Conservation (phyloP, 1,140 invertebrate genomes). For the Cotesia vestalis region DNA sequence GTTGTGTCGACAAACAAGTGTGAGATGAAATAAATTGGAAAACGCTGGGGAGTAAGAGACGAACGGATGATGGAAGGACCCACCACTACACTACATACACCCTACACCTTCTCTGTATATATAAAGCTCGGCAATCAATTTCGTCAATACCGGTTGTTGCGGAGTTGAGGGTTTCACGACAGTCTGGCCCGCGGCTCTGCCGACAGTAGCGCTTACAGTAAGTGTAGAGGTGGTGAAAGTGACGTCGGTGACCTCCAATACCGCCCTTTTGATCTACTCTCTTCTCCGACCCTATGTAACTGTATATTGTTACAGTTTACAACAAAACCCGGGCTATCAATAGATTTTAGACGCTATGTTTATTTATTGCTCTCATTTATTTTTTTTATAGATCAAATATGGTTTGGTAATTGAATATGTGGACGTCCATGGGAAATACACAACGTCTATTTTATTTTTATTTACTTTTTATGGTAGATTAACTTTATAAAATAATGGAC, state of each 20-base stretch:
- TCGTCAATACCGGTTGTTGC: slow-evolving; percentile 64
- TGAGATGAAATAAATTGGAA: slow-evolving; percentile 45
- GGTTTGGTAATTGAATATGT: too few relatives aligned
- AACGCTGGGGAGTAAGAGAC: slow-evolving; percentile 1
- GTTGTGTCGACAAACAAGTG: slow-evolving; percentile 1
- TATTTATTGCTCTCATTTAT: neutral
- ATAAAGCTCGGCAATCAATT: slow-evolving; percentile 60
- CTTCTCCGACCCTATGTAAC: neutral
- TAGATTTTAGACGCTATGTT: neutral
- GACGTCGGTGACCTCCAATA: slow-evolving; percentile 32
- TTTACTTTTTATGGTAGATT: too few relatives aligned
- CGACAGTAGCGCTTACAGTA: slow-evolving; percentile 23
- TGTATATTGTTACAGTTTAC: slow-evolving; percentile 7
- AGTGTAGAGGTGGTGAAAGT: slow-evolving; percentile 28
- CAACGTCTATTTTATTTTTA: too few relatives aligned
- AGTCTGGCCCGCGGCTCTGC: slow-evolving; percentile 48
- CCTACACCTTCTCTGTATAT: slow-evolving; percentile 24
- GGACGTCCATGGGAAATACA: too few relatives aligned
- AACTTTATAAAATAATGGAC: neutral
- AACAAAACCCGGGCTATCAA: neutral
- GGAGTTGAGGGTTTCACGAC: slow-evolving; percentile 44
- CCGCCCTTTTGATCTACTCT: slow-evolving; percentile 20
- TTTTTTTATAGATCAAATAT: too few relatives aligned
- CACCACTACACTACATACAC: neutral
- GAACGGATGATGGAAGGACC: slow-evolving; percentile 4